A percentile compares a stretch with the other conserved stretches of the same genome.
These are phyloP conservation scores for Tethya wilhelma DNA, from an alignment of 37 sponge, comb jelly and placozoan genomes.

Conservation along the genomic window DNA sequence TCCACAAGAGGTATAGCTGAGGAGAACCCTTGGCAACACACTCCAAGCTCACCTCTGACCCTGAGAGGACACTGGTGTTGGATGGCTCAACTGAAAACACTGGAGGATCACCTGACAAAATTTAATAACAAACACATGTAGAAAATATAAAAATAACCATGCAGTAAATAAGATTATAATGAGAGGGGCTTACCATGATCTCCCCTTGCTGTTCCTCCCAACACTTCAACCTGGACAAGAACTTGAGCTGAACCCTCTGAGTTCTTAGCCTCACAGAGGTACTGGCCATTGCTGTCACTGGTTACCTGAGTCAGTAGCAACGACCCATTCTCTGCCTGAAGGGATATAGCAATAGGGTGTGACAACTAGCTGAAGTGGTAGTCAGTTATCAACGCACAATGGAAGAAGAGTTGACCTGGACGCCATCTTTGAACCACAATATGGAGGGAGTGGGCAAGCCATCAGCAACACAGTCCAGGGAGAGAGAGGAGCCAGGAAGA, in stretches of 20 bases:
- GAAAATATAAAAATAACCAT: background rate
- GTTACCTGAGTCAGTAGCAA: constrained; percentile 1
- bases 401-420: background rate
- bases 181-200: background rate
- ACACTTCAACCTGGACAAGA: too few relatives aligned
- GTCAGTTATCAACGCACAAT: too few relatives aligned
- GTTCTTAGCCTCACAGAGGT: constrained; percentile 22
- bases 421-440: constrained; percentile 24
- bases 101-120: background rate
- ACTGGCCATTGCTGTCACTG: background rate
- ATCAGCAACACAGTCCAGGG: constrained; percentile 36
- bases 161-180: background rate
- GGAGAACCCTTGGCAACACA: background rate
- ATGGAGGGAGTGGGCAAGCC: constrained; percentile 34
- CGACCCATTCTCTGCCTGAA: constrained; percentile 3
- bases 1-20: constrained; percentile 4
- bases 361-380: too few relatives aligned
- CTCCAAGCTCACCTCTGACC: background rate
- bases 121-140: background rate
- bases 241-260: background rate
- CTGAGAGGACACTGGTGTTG: background rate
- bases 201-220: too few relatives aligned
- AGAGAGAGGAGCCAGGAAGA: background rate
- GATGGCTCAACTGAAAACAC: background rate
- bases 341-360: background rate